Evolutionary conservation across 1,140 invertebrate genomes (phyloP).

Genomic region (Aculops lycopersici): DNA sequence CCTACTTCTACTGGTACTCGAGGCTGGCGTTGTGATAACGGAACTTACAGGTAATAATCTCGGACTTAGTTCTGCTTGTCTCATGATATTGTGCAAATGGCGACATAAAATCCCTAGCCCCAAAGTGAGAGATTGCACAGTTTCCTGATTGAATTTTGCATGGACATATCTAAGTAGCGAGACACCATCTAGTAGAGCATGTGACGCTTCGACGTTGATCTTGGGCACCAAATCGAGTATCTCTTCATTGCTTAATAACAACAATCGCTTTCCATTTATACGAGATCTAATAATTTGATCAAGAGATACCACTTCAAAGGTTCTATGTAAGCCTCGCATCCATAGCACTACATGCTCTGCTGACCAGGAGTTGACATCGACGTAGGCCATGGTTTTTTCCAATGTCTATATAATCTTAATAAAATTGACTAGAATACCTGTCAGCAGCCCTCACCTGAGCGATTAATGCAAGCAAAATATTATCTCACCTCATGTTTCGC

Average conservation of each 20-base stretch:
- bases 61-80: too few species aligned
- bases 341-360: slow-evolving; percentile 71
- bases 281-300: slow-evolving; percentile 38
- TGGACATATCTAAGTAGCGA: slow-evolving; percentile 58
- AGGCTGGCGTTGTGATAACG: neutral
- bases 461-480: too few species aligned
- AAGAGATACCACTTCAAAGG: too few species aligned
- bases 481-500: too few species aligned
- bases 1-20: neutral
- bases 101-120: slow-evolving; percentile 45
- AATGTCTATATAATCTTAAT: too few species aligned
- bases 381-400: too few species aligned
- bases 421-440: too few species aligned
- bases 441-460: too few species aligned
- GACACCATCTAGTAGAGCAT: slow-evolving; percentile 57
- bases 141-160: slow-evolving; percentile 59
- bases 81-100: slow-evolving; percentile 40
- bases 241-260: slow-evolving; percentile 49
- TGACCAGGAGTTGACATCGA: slow-evolving; percentile 65
- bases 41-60: neutral
- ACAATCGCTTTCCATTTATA: slow-evolving; percentile 42
- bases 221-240: slow-evolving; percentile 52
- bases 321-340: slow-evolving; percentile 64
- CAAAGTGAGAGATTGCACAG: slow-evolving; percentile 50
- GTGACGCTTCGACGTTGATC: slow-evolving; percentile 54